Conservation (phyloP, 2,113 vertebrate species). For the Otus sunia region DNA sequence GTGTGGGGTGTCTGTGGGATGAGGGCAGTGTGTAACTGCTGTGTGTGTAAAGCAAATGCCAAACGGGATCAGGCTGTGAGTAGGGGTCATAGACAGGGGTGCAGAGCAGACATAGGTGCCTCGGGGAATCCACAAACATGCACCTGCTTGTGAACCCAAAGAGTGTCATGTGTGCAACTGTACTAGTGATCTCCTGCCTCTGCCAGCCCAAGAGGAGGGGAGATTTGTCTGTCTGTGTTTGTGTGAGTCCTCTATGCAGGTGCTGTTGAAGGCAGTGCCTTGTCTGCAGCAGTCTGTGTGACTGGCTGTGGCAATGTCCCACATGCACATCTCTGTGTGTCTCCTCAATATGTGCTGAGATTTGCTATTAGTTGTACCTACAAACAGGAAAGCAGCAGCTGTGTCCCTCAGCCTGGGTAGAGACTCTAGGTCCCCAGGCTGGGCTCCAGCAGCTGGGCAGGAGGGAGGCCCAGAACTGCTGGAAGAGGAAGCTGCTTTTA, state of each 20-base stretch:
- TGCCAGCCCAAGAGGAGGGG: background rate
- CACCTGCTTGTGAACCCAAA: background rate
- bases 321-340: too few relatives aligned
- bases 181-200: background rate
- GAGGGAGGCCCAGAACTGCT: background rate
- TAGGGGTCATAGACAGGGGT: background rate
- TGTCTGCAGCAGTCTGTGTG: background rate
- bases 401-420: accelerated
- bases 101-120: background rate
- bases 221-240: background rate
- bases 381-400: background rate
- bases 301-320: accelerated
- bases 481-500: background rate
- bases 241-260: background rate
- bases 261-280: background rate
- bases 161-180: too few relatives aligned
- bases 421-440: accelerated
- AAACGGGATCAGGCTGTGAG: background rate
- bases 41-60: background rate
- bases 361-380: background rate
- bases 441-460: background rate
- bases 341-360: background rate
- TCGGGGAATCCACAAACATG: background rate
- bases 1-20: background rate
- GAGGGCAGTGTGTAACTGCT: background rate